A percentile compares a stretch with the other conserved stretches of the same genome.
Evolutionary conservation across 2,113 vertebrate species (phyloP).

Genomic region (Ahaetulla prasina): DNA sequence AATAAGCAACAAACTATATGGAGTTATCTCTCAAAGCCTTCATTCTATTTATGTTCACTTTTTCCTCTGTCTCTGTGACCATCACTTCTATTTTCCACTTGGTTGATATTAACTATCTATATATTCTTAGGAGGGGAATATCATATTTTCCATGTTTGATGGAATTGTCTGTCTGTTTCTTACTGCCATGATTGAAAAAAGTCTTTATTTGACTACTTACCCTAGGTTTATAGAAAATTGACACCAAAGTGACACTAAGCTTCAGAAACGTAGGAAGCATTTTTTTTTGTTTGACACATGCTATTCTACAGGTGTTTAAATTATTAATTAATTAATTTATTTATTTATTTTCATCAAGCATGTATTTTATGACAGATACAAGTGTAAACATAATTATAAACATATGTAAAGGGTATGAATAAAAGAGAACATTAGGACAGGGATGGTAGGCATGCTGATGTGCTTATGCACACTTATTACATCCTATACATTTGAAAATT

Average conservation of each 20-base stretch:
- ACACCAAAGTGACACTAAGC: background rate
- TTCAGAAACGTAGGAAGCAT: background rate
- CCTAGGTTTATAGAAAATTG: background rate
- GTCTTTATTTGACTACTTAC: background rate
- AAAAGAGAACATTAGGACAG: no score
- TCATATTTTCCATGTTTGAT: background rate
- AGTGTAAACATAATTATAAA: no score
- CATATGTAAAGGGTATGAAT: no score
- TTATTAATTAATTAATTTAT: no score
- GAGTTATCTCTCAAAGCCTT: background rate
- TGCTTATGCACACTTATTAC: no score
- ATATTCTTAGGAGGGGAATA: background rate
- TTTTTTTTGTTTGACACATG: conserved; percentile 1
- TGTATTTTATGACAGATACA: no score
- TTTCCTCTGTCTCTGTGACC: background rate
- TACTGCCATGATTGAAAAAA: background rate
- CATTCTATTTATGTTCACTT: background rate
- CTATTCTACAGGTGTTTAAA: rapidly evolving
- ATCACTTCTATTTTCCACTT: background rate
- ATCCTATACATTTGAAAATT: background rate
- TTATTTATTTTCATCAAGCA: no score
- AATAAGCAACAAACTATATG: background rate
- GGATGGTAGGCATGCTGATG: no score
- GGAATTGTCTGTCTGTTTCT: background rate
- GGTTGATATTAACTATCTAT: background rate